Conservation (phyloP, 2,113 vertebrate species). For the Nannospalax galili region DNA sequence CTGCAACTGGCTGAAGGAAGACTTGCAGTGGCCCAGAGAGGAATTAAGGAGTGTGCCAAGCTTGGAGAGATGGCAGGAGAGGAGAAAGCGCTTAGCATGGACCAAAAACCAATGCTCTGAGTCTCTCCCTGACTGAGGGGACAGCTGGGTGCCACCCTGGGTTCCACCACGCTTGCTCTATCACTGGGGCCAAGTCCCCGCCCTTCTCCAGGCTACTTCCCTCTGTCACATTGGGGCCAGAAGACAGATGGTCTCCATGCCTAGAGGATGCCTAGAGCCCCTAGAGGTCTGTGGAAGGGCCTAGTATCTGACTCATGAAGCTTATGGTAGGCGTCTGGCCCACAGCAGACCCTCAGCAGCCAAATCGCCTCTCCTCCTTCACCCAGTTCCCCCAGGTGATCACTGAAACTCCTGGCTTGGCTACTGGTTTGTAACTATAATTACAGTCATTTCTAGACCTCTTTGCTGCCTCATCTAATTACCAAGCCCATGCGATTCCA, state of each 20-base stretch:
- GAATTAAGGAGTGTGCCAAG: too few species aligned
- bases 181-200: background rate
- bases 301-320: background rate
- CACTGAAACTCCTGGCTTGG: slow-evolving; percentile 59
- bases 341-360: background rate
- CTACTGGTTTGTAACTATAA: slow-evolving; percentile 63
- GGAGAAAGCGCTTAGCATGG: background rate
- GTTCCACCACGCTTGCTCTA: background rate
- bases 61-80: background rate
- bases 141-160: background rate
- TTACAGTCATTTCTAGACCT: slow-evolving; percentile 65
- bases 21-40: background rate
- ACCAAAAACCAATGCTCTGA: background rate
- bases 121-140: background rate
- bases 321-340: background rate
- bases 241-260: slow-evolving; percentile 1
- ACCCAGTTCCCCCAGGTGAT: slow-evolving; percentile 33
- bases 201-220: background rate
- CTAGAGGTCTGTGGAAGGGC: background rate
- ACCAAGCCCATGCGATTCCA: slow-evolving; percentile 58
- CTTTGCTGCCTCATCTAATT: slow-evolving; percentile 70
- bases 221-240: background rate
- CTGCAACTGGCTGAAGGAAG: background rate
- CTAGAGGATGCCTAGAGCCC: background rate
- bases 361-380: background rate